Evolutionary conservation across 1,140 invertebrate species (phyloP).

Genomic region (Eubasilissa regina): DNA sequence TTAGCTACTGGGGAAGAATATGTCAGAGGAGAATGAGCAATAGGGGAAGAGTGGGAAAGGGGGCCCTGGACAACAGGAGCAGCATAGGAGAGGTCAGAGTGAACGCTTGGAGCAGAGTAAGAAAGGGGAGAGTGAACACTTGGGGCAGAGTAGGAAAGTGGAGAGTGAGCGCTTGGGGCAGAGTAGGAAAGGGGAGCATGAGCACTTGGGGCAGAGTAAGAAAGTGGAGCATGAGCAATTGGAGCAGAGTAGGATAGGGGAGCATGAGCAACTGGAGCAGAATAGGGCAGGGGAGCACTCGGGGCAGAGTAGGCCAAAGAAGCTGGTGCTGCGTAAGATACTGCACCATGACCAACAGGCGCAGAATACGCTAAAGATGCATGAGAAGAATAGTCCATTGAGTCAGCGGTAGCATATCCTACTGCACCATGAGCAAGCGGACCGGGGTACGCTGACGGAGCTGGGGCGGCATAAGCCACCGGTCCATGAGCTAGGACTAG

Average conservation of each 20-base stretch:
- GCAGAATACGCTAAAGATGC: slow-evolving; percentile 63
- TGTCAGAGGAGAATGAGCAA: slow-evolving; percentile 25
- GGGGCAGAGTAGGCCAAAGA: too few species aligned
- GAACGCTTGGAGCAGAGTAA: slow-evolving; percentile 66
- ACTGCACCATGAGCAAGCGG: slow-evolving; percentile 61
- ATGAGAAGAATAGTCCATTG: slow-evolving; percentile 64
- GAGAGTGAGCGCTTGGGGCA: slow-evolving; percentile 44
- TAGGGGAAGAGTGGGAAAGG: too few species aligned
- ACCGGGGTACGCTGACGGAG: slow-evolving; percentile 41
- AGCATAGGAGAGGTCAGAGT: slow-evolving; percentile 66
- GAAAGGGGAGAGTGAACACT: slow-evolving; percentile 61
- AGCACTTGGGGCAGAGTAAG: slow-evolving; percentile 66
- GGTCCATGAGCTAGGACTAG: slow-evolving; percentile 62
- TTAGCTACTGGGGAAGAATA: slow-evolving; percentile 65
- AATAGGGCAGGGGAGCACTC: slow-evolving; percentile 22
- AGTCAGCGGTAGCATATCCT: too few species aligned
- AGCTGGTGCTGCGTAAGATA: slow-evolving; percentile 57
- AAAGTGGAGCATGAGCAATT: slow-evolving; percentile 59
- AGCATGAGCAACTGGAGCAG: slow-evolving; percentile 60
- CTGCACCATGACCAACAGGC: slow-evolving; percentile 61
- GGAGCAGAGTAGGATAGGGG: slow-evolving; percentile 65
- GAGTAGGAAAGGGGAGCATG: slow-evolving; percentile 60
- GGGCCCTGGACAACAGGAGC: slow-evolving; percentile 52
- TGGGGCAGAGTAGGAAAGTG: slow-evolving; percentile 65
- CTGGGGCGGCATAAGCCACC: slow-evolving; percentile 57